Evolutionary conservation across 2,888 invertebrate genomes (phyloP), one percentile per base, ranked within the genome.

Genomic region (Cephus pygmeus): DNA sequence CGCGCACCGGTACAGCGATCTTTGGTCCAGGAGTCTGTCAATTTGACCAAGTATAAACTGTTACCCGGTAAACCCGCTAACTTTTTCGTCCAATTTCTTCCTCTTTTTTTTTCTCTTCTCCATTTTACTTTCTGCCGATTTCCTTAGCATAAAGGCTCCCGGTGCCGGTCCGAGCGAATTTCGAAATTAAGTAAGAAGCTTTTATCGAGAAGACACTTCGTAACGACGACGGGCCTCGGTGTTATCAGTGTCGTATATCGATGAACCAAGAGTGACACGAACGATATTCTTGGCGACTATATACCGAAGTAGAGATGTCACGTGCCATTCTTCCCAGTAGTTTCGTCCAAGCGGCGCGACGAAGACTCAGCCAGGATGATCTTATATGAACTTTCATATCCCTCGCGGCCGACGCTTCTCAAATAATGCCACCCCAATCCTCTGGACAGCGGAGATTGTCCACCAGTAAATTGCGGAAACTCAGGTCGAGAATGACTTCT

Each of bases 381-480:
- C 88, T 86, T 83, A 86, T 86, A 88, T 85, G 86, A 86, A 85
- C 83, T 81, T 82, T 83, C 81, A 83, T 83, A 82, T 83, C 84
- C 82, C 75, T 80, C 76, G 71, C 69, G 34, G 76, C 36, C 34
- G 75, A 75, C 79, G 77, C 40, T 80, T 85, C 79, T 81, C 86
- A 87, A 85, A 87, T 85, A 87, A 86, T 85, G 79, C 76, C 76
- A 79, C 71, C 36, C 15, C 81, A 82, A 83, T 83, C 80, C 84
- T 78, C 80, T 76, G 73, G 35, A 56, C 56, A 75, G 77, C 76
- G 40, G 69, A 40, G 34, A 69, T 74, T 34, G 71, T 75, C 73
- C 68, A 35, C 73, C 77, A 77, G 75, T 84, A 88, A 86, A 88
- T 87, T 88, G 87, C 86, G 87, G 87, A 88, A 88, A 82, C 82